These are phyloP conservation scores for Cheumatopsyche charites DNA, from an alignment of 1,140 invertebrate species.

Conservation along the genomic window DNA sequence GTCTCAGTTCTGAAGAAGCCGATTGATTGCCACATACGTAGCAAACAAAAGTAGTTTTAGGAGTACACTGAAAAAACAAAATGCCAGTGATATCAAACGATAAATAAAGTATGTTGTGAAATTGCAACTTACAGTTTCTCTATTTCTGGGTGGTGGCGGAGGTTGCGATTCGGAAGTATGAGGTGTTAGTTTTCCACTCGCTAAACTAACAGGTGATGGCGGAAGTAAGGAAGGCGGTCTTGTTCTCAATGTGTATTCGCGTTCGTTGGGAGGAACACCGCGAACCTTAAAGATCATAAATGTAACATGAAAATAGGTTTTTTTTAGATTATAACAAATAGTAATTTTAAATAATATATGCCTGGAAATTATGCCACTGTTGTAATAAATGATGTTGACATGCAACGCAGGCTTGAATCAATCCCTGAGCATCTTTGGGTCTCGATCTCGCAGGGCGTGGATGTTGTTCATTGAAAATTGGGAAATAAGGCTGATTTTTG, in stretches of 20 bases:
- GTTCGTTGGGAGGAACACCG: constrained; percentile 74
- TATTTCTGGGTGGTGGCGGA: constrained; percentile 50
- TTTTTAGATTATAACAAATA: no score
- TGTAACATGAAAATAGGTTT: not conserved
- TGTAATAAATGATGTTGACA: constrained; percentile 82
- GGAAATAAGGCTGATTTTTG: constrained; percentile 77
- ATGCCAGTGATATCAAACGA: not conserved
- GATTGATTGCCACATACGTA: constrained; percentile 85
- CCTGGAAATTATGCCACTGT: constrained; percentile 79
- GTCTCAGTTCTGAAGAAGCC: constrained; percentile 74
- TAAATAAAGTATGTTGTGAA: not conserved
- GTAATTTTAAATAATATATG: constrained; percentile 55
- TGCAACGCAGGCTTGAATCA: constrained; percentile 77
- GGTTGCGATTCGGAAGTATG: constrained; percentile 27
- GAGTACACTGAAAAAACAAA: not conserved
- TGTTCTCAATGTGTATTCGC: constrained; percentile 80
- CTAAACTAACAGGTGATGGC: constrained; percentile 55
- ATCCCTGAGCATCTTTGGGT: constrained; percentile 81
- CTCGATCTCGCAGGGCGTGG: constrained; percentile 80
- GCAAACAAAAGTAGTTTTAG: constrained; percentile 78
- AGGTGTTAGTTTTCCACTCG: constrained; percentile 45
- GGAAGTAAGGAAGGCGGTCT: constrained; percentile 61
- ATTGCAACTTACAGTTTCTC: not conserved
- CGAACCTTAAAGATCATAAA: constrained; percentile 61
- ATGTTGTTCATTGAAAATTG: constrained; percentile 79